Base-by-base conservation (phyloP, 2,113 vertebrate genomes). In the Andinoacara biseriatus region DNA sequence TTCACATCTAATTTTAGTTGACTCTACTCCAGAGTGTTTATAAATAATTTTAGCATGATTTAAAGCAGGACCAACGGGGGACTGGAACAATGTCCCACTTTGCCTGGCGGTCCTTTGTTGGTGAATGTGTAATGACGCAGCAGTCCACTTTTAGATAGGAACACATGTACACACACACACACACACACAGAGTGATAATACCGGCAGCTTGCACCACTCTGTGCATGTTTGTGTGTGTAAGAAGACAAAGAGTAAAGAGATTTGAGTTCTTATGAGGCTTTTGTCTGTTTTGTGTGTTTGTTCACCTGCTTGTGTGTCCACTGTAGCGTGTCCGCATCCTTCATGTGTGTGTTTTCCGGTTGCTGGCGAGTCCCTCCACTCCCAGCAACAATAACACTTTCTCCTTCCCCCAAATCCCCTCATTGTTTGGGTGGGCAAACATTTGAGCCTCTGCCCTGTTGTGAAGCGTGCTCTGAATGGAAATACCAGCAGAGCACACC, bases 401-500 rank as follows among this genome's bases (percentile, higher is more conserved):
- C 61, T 89, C 81, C 82, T 82, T 89, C 74, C 84, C 82, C 80
- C 89, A 91, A 92, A 91, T 89, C 88, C 90, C 82, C 87, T 90
- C 84, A 89, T 92, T 93, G 89, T 93, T 93, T 88, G 90, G 83
- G 81, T 90, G 90, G 87, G 79, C 88, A 91, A 89, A 90, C 85
- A 91, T 90, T 87, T 78, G 74, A 90, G 89, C 84, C 81, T 74
- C 58, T 78, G 85, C 78, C 77, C 89, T 60, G 78, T 87, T 84
- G 86, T 76, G 92, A 84, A 57, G 43, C 79, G 61, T 90, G 89
- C 75, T 74, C 78, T 63, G 84, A 92, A 92, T 92, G 69, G 69
- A 90, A 90, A 90, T 88, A 80, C 75, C 13, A 0, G 62, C 46
- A 81, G 78, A 89, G 82, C 58, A 63, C 46, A 84, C 33, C 58